Evolutionary conservation across 1,140 invertebrate species (phyloP).

Genomic region (Sogatella furcifera): DNA sequence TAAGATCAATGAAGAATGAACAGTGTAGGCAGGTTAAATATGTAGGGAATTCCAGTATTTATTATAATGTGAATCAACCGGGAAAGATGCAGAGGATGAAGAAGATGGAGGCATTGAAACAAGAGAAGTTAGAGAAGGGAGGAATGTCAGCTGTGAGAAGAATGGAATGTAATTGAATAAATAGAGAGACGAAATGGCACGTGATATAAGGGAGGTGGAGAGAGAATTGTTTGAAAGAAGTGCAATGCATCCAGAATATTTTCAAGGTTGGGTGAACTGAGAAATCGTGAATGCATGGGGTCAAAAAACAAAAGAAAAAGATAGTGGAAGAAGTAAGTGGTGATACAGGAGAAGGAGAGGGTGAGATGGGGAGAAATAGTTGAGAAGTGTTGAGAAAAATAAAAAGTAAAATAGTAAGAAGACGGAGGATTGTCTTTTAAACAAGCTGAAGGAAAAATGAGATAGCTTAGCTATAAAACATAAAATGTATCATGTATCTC

Average conservation of each 20-base stretch:
- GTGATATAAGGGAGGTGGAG: neutral
- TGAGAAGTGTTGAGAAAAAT: no score
- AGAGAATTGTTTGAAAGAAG: no score
- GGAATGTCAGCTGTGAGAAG: neutral
- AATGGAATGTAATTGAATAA: neutral
- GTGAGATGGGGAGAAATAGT: neutral
- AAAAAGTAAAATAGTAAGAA: no score
- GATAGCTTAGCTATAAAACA: no score
- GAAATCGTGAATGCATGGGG: no score
- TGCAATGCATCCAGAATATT: no score
- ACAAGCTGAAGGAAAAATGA: no score
- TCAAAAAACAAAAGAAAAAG: no score
- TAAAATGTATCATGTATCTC: no score
- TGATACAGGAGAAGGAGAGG: neutral
- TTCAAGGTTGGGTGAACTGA: no score
- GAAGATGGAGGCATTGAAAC: neutral
- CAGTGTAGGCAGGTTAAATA: neutral
- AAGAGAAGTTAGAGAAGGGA: neutral
- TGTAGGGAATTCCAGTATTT: neutral
- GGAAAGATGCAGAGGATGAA: constrained; percentile 2
- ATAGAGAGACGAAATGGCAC: neutral
- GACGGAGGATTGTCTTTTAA: no score
- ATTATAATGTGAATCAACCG: constrained; percentile 1
- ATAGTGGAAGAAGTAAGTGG: no score
- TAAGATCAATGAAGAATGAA: neutral